Percentiles rank a stretch among this genome's conserved stretches.
These are phyloP conservation scores for Ceratina japonica DNA, from an alignment of 1,140 invertebrate species.

Conservation along the genomic window DNA sequence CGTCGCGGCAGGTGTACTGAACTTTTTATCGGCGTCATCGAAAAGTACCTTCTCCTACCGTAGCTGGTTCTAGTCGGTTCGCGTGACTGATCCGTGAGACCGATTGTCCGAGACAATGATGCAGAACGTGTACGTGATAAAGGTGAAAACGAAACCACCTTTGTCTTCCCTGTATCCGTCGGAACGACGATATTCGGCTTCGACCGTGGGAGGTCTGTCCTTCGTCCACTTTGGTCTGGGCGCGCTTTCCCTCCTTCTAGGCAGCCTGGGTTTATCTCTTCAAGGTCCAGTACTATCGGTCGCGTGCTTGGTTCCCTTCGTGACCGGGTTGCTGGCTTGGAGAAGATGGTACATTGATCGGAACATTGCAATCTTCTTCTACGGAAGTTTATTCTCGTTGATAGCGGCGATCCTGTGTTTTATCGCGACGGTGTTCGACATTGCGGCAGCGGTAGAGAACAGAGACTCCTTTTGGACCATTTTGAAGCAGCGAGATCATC, in stretches of 20 bases:
- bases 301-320: conserved; percentile 79
- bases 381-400: conserved; percentile 67
- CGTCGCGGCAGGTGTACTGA: not conserved
- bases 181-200: conserved; percentile 84
- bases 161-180: conserved; percentile 82
- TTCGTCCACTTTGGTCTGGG: conserved; percentile 82
- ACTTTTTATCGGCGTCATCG: not conserved
- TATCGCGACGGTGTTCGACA: conserved; percentile 60
- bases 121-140: conserved; percentile 84
- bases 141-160: conserved; percentile 82
- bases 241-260: conserved; percentile 79
- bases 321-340: conserved; percentile 82
- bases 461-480: conserved; percentile 42
- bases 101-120: conserved; percentile 70
- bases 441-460: conserved; percentile 48
- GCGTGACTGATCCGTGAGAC: not conserved
- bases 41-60: not conserved
- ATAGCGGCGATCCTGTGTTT: conserved; percentile 60
- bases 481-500: conserved; percentile 4
- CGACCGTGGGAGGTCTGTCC: conserved; percentile 83
- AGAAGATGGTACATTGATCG: conserved; percentile 84
- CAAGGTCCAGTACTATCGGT: conserved; percentile 79
- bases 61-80: too few relatives aligned
- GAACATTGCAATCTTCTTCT: conserved; percentile 83
- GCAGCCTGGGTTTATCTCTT: conserved; percentile 76